phyloP scores from a whole-genome alignment of 2,113 vertebrate species.

The Nothocercus julius region DNA sequence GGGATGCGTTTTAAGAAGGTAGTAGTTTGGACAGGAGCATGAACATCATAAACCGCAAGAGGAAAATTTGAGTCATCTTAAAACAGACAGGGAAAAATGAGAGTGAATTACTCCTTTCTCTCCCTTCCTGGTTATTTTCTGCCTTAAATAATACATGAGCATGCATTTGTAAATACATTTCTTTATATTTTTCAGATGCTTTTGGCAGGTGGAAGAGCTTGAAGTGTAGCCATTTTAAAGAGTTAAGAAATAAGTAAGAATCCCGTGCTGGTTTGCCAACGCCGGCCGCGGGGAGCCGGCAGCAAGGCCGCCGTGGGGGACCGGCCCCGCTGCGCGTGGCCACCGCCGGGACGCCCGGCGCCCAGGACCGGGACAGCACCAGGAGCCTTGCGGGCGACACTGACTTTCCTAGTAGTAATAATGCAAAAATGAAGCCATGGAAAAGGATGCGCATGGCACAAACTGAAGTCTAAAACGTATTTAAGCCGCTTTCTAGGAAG shows the following conservation, averaged over 20 bases:
- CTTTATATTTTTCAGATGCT: neutral
- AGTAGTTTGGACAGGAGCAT: conserved; percentile 58
- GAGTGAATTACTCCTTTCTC: conserved; percentile 34
- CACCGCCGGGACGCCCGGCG: neutral
- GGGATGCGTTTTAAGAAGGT: conserved; percentile 63
- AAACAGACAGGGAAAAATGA: neutral
- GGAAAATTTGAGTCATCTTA: conserved; percentile 49
- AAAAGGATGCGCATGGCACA: neutral
- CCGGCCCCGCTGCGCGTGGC: too few species aligned
- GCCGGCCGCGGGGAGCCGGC: neutral
- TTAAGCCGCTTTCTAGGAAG: neutral
- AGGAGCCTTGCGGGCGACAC: neutral
- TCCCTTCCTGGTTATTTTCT: conserved; percentile 17
- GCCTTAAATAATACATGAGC: conserved; percentile 10
- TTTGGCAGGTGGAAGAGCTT: neutral
- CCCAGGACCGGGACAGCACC: neutral
- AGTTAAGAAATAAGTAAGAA: neutral
- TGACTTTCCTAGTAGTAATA: neutral
- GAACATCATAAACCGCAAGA: conserved; percentile 63
- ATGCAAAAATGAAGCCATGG: neutral
- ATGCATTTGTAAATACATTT: conserved; percentile 9
- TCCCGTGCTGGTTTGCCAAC: neutral
- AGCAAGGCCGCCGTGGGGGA: neutral
- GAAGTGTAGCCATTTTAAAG: neutral
- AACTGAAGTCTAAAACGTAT: neutral